A percentile compares a stretch with the other conserved stretches of the same genome.
phyloP scores from a whole-genome alignment of 2,113 vertebrate species.

The Mustela lutreola region DNA sequence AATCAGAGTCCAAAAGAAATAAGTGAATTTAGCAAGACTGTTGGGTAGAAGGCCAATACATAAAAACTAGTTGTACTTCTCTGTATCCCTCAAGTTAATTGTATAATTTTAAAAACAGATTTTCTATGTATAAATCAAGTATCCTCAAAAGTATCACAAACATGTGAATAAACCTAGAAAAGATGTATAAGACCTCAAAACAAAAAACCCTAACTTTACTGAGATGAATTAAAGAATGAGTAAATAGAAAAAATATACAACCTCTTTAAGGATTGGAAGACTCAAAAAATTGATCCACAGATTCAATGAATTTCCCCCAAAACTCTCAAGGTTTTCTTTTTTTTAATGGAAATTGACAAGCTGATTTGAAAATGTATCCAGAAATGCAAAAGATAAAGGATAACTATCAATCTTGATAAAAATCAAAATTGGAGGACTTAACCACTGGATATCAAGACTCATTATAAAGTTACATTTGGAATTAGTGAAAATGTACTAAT shows the following conservation, averaged over 20 bases:
- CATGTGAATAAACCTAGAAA: neutral
- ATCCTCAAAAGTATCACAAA: neutral
- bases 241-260: neutral
- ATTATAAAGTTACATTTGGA: constrained; percentile 22
- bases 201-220: neutral
- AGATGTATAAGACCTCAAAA: neutral
- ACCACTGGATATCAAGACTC: neutral
- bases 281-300: neutral
- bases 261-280: neutral
- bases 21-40: neutral
- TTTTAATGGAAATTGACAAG: neutral
- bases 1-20: constrained; percentile 45
- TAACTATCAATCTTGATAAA: neutral
- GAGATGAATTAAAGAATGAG: neutral
- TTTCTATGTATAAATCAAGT: neutral
- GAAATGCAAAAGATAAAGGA: constrained; percentile 13
- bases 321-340: neutral
- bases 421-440: constrained; percentile 15
- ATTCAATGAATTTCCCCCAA: neutral
- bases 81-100: neutral
- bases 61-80: neutral
- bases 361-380: neutral
- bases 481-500: neutral
- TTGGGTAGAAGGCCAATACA: constrained; percentile 7
- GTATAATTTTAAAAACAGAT: neutral